These are phyloP conservation scores for Petrocephalus zakoni DNA, from an alignment of 2,113 vertebrate species.

Conservation along the genomic window DNA sequence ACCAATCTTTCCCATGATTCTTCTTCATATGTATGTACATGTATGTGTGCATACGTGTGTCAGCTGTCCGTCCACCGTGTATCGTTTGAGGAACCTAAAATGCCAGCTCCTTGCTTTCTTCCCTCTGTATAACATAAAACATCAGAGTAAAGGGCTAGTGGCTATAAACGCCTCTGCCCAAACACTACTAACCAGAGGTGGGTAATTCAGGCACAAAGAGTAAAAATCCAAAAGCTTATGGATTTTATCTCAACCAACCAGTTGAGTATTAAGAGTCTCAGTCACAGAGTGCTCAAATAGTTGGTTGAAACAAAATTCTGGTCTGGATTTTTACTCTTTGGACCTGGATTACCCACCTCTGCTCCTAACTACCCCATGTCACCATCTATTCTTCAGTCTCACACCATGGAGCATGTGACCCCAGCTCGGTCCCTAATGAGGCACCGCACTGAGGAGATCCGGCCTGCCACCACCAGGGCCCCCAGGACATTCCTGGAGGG, in stretches of 20 bases:
- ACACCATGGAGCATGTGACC: slow-evolving; percentile 53
- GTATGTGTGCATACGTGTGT: background rate
- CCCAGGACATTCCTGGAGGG: slow-evolving; percentile 28
- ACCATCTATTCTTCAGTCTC: background rate
- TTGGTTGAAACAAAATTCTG: no score
- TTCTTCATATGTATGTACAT: background rate
- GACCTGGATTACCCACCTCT: background rate
- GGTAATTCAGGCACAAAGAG: no score
- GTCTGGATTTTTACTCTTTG: no score
- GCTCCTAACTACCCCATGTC: background rate
- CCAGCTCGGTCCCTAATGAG: slow-evolving; percentile 69
- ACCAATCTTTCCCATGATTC: background rate
- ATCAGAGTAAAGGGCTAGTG: background rate
- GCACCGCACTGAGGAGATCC: slow-evolving; percentile 57
- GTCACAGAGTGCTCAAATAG: no score
- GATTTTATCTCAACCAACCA: no score
- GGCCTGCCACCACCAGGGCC: slow-evolving; percentile 31
- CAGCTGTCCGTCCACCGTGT: background rate
- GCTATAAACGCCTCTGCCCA: background rate
- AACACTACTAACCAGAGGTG: background rate
- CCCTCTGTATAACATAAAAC: background rate
- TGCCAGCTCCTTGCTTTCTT: background rate
- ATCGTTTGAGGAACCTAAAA: background rate
- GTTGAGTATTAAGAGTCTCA: no score
- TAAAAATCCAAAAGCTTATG: no score